A percentile compares a stretch with the other conserved stretches of the same genome.
These are phyloP conservation scores for Chascanopsetta lugubris DNA, from an alignment of 2,113 vertebrate genomes.

Conservation along the genomic window DNA sequence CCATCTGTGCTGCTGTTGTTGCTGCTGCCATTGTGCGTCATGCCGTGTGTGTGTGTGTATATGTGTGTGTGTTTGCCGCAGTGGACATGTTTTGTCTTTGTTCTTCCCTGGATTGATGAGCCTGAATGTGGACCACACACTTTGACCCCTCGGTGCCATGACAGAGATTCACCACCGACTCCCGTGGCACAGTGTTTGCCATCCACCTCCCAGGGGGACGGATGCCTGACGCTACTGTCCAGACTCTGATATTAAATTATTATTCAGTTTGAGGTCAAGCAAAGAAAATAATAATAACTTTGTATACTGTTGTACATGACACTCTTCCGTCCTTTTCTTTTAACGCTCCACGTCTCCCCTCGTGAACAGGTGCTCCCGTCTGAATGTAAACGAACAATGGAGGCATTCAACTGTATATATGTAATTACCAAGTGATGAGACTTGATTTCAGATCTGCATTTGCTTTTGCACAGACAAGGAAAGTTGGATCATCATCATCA, in stretches of 20 bases:
- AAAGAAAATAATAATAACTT: not conserved
- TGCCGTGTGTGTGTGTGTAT: no score
- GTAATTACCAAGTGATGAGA: conserved; percentile 4
- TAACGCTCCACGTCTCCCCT: not conserved
- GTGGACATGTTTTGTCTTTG: not conserved
- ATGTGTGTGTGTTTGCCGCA: conserved; percentile 14
- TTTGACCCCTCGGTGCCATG: not conserved
- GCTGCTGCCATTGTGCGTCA: conserved; percentile 10
- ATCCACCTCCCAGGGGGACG: not conserved
- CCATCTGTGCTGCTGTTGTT: conserved; percentile 5
- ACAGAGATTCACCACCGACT: conserved; percentile 5
- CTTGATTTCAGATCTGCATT: conserved; percentile 2
- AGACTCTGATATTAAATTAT: conserved; percentile 24
- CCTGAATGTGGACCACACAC: conserved; percentile 19
- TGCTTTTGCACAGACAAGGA: not conserved
- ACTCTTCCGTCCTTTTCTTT: conserved; percentile 2
- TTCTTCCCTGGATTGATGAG: conserved; percentile 3
- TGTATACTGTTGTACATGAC: not conserved
- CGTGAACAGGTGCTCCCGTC: conserved; percentile 10
- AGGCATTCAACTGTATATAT: conserved; percentile 27
- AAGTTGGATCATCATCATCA: not conserved
- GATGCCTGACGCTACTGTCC: not conserved
- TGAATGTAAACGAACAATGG: conserved; percentile 32
- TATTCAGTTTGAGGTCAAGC: conserved; percentile 20
- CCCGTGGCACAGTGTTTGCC: not conserved